A percentile compares a stretch with the other conserved stretches of the same genome.
Evolutionary conservation across 2,797 vertebrate genomes (phyloP).

Genomic region (Setipinna tenuifilis): DNA sequence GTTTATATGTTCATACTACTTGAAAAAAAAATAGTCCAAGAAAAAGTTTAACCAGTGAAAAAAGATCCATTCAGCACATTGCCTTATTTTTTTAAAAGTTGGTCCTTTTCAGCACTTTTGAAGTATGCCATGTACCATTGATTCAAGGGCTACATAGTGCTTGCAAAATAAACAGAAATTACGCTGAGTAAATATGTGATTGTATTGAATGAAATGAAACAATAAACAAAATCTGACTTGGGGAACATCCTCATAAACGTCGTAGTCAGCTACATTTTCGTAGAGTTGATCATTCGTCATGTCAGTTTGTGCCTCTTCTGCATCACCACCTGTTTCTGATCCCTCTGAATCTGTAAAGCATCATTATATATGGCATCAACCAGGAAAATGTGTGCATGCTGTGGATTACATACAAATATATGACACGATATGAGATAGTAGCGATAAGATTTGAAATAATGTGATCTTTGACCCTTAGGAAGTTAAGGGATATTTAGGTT

Average conservation of each 20-base stretch:
- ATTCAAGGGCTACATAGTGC: not conserved
- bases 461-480: no score
- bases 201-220: no score
- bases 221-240: not conserved
- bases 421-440: no score
- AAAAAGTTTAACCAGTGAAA: no score
- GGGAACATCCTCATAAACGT: not conserved
- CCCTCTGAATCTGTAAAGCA: slow-evolving; percentile 8
- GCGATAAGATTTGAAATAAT: no score
- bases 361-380: not conserved
- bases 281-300: not conserved
- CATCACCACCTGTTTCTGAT: not conserved
- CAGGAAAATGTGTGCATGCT: not conserved
- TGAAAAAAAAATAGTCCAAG: no score
- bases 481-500: no score
- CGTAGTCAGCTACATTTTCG: not conserved
- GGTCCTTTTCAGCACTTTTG: not conserved
- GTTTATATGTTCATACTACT: no score
- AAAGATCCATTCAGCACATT: no score
- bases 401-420: not conserved
- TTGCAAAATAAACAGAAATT: not conserved
- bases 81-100: not conserved
- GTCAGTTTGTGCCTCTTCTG: not conserved
- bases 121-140: not conserved
- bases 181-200: not conserved